Percentiles rank a stretch among this genome's conserved stretches.
These are phyloP conservation scores for Sminthopsis crassicaudata DNA, from an alignment of 2,113 vertebrate genomes.

Conservation along the genomic window DNA sequence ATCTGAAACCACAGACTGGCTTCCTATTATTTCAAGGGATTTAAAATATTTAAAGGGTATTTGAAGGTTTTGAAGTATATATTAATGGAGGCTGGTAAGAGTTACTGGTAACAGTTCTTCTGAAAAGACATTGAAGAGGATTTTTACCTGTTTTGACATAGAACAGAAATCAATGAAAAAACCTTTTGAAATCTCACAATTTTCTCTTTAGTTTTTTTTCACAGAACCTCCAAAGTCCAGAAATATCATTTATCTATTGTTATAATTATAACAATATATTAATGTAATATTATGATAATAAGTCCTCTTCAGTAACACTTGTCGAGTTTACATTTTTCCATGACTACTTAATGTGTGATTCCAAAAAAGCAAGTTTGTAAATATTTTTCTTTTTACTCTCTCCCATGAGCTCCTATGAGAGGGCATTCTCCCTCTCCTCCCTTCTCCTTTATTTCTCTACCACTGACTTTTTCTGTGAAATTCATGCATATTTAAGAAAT, in stretches of 20 bases:
- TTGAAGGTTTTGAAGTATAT: neutral
- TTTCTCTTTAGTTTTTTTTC: neutral
- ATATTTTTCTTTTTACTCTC: neutral
- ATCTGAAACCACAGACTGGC: neutral
- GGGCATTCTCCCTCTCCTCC: neutral
- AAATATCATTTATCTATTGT: neutral
- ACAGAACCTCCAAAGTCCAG: neutral
- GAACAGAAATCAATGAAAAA: neutral
- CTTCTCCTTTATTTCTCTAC: neutral
- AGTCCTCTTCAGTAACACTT: neutral
- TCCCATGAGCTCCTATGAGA: neutral
- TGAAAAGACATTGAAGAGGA: neutral
- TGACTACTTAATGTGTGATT: neutral
- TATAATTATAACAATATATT: no score
- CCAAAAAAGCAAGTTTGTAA: neutral
- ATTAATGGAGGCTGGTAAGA: neutral
- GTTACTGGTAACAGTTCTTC: no score
- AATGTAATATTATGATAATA: no score
- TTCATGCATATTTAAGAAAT: neutral
- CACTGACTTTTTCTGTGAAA: neutral
- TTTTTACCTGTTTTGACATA: neutral
- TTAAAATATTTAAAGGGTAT: neutral
- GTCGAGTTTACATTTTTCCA: neutral
- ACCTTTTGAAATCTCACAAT: neutral
- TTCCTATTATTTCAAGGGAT: conserved; percentile 14